Evolutionary conservation across 2,113 vertebrate genomes (phyloP), one percentile per base, ranked within the genome.

Genomic region (Empidonax alnorum): DNA sequence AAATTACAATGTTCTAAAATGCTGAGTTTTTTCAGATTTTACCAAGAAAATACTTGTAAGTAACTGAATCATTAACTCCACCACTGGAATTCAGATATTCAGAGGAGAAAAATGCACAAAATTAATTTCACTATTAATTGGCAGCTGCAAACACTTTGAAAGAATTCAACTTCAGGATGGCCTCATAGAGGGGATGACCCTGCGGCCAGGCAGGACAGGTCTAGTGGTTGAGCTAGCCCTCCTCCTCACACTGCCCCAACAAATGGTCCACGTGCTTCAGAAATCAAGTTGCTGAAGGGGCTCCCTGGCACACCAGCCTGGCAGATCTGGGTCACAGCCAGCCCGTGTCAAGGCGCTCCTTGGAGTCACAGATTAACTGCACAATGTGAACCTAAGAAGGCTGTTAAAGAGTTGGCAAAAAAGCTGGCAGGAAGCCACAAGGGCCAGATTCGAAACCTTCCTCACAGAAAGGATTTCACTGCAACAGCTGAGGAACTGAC

Each of bases 401-500:
- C 41, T 61, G 46, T 44, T 41, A 62, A 56, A n/a, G 62, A 93
- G 37, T 24, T 90, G 74, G 71, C 88, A 94, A 83, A 72, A 84
- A 68, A 87, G 24, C 23, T 91, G 91, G 72, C 78, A 73, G 88
- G 68, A 91, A 79, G 75, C 83, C 79, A 88, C 4, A 31, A 68
- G 46, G 50, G 46, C 46, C 75, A 83, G 72, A 85, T 55, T 73
- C 53, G 77, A 88, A 94, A 93, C 71, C 41, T 86, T 92, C 52
- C 73, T 68, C 61, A 61, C 61, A 87, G 59, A 88, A 50, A 89
- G 52, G 76, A 92, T 95, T 92, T 93, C 76, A 62, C 50, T 67
- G 28, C 17, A 81, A 92, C 42, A 66, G 83, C 68, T 74, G 55
- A 95, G 95, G 94, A 95, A 95, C 83, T 93, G 95, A 96, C 90